Evolutionary conservation across 2,113 vertebrate genomes (phyloP).

Genomic region (Gracilinanus agilis): DNA sequence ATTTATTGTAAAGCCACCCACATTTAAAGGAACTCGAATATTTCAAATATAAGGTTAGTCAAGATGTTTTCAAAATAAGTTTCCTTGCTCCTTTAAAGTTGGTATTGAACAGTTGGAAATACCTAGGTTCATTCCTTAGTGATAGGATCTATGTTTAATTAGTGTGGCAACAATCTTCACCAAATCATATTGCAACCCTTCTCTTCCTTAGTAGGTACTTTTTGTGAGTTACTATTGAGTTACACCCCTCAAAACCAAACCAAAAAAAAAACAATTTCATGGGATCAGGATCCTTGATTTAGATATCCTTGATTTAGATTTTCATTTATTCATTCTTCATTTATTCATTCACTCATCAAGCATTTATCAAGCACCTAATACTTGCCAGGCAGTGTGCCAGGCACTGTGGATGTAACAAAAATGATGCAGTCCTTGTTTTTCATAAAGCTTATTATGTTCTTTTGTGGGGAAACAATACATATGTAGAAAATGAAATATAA

Average conservation of each 20-base stretch:
- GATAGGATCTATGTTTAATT: not conserved
- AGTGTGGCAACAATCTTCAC: not conserved
- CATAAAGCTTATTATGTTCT: not conserved
- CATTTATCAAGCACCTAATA: not conserved
- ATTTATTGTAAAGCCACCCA: slow-evolving; percentile 3
- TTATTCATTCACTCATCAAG: not conserved
- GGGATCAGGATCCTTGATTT: not conserved
- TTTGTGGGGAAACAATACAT: not conserved
- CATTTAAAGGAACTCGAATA: slow-evolving; percentile 24
- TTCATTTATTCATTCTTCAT: not conserved
- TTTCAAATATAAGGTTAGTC: slow-evolving; percentile 33
- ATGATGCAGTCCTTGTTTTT: not conserved
- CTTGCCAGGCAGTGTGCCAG: not conserved
- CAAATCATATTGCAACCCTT: not conserved
- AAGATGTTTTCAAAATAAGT: slow-evolving; percentile 20
- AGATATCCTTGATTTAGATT: not conserved
- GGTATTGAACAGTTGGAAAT: slow-evolving; percentile 41
- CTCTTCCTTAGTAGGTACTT: not conserved
- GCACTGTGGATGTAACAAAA: not conserved
- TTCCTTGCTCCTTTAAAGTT: slow-evolving; percentile 38
- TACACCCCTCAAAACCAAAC: too few species aligned
- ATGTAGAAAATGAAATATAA: not conserved
- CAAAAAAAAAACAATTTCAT: not conserved
- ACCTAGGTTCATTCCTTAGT: slow-evolving; percentile 46
- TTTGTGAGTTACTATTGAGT: not conserved